Evolutionary conservation across 2,888 invertebrate genomes (phyloP), one percentile per base, ranked within the genome.

Genomic region (Eilema caniola): DNA sequence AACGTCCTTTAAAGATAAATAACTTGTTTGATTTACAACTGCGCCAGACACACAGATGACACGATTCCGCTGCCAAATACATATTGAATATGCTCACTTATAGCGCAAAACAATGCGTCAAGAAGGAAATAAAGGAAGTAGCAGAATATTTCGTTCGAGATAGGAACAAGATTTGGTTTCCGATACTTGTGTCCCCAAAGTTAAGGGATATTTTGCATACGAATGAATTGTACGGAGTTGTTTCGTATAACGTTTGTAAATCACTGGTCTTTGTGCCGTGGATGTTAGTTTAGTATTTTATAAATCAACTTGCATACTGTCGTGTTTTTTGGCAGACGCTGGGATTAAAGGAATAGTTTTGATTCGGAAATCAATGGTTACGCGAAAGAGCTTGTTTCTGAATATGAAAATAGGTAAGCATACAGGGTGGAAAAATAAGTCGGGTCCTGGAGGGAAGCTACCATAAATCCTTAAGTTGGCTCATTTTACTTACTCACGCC

Each of bases 31-130:
- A 83, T 79, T 82, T 83, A 81, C 81, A 81, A 78, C 81, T 81
- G 79, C 75, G 77, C 77, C 72, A 69, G 76, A 77, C 69, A 69
- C 77, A 76, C 79, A 82, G 81, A 81, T 79, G 81, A 81, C 82
- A 73, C 78, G 73, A 79, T 78, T 75, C 71, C 76, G 75, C 77
- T 79, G 77, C 85, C 83, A 85, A 85, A 85, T 85, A 84, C 86
- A 84, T 85, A 84, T 84, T 81, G 62, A 79, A 83, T 83, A 79
- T 81, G 74, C 69, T 81, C 62, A 62, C 60, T 66, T 80, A 65
- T 67, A 74, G 68, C 62, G 41, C 41, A 28, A 71, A 75, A 80
- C 80, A 77, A 81, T 80, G 77, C 70, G 71, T 82, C 83, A 75
- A 63, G 53, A 25, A 60, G 62, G 66, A 74, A 71, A 73, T 67